A percentile compares a stretch with the other conserved stretches of the same genome.
phyloP scores from a whole-genome alignment of 2,888 invertebrate genomes.

The Dolomedes plantarius region DNA sequence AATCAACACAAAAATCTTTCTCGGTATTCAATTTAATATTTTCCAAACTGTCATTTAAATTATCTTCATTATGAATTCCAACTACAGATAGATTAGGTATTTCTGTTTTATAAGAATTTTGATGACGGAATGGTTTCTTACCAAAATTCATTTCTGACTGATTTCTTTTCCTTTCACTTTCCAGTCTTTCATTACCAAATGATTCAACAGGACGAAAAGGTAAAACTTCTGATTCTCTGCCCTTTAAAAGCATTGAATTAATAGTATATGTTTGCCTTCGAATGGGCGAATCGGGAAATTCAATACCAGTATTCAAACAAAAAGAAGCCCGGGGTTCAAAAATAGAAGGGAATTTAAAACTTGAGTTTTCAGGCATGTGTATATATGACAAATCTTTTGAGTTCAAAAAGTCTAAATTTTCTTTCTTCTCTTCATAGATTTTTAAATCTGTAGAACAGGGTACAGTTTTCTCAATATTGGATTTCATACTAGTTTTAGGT shows the following conservation, averaged over 20 bases:
- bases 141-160: too few species aligned
- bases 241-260: conserved; percentile 26
- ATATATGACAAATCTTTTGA: background rate
- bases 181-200: background rate
- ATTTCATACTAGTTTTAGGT: background rate
- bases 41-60: conserved; percentile 53
- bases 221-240: conserved; percentile 12
- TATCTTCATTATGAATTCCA: background rate
- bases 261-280: conserved; percentile 61
- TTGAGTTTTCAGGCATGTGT: background rate
- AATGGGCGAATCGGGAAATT: conserved; percentile 36
- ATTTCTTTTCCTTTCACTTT: background rate
- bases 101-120: background rate
- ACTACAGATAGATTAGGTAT: background rate
- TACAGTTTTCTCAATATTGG: background rate
- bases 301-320: background rate
- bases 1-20: background rate
- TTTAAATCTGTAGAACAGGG: background rate
- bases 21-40: background rate
- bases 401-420: conserved; percentile 32
- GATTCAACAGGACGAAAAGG: background rate
- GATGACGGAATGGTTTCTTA: too few species aligned
- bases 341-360: background rate
- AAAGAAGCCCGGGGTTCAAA: background rate
- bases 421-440: conserved; percentile 22